Evolutionary conservation across 1,140 invertebrate species (phyloP), one percentile per base, ranked within the genome.

Genomic region (Drosophila rufa): DNA sequence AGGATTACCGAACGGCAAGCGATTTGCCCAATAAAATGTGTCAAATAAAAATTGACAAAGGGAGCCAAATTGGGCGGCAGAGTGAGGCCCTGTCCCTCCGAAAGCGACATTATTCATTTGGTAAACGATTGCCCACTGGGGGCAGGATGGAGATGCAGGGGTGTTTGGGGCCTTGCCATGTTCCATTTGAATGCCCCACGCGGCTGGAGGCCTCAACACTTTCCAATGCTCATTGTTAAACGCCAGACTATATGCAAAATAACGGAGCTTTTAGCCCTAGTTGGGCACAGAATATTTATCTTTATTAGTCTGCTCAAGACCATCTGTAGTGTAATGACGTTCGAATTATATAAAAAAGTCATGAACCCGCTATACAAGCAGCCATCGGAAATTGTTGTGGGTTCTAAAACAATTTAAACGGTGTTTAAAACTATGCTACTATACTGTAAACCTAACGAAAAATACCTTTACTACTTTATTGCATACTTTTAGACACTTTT

Each of bases 41-140:
- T 89, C 77, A 80, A 78, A 86, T 82, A 79, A 87, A 89, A 89
- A 78, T 80, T 80, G 73, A 71, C 68, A 80, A 83, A 78, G 45
- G 73, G 36, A 65, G n/a, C 36, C 6, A 40, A 77, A 77, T 68
- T 76, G 76, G 71, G 38, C 58, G 48, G 45, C 57, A 65, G 38
- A 36, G 27, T 17, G 50, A 33, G 50, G 30, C 15, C 14, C 3
- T 27, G 11, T 12, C 36, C 30, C 2, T 50, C 64, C 61, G n/a
- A 67, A 36, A 76, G 61, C 42, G 55, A 50, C 64, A 71, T 76
- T 71, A 76, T 69, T 73, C 68, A 85, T 75, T 85, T 85, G 51
- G 25, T 77, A 65, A 84, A 78, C 58, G 61, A 51, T 77, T 48
- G 58, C 47, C 57, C 42, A 42, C 38, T 48, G 36, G 47, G 48